Conservation (phyloP, 2,113 vertebrate genomes). For the Hippocampus guttulatus region DNA sequence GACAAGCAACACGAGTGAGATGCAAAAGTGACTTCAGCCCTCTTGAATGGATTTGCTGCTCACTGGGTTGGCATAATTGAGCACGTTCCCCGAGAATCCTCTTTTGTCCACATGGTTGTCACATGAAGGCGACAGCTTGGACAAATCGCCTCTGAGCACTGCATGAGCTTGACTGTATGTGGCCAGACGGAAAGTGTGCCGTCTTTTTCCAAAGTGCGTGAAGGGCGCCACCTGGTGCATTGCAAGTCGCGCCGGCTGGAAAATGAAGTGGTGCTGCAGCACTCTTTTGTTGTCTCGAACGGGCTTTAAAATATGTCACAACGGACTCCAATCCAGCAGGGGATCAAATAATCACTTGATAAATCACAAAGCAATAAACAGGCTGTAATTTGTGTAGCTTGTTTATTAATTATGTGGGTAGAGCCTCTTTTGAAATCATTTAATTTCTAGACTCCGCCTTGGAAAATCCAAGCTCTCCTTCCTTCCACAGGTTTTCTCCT, state of each 20-base stretch:
- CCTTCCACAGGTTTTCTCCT: background rate
- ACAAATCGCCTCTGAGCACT: slow-evolving; percentile 31
- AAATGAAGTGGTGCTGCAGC: slow-evolving; percentile 36
- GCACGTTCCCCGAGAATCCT: slow-evolving; percentile 3
- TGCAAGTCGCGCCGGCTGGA: background rate
- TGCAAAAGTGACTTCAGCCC: too few relatives aligned
- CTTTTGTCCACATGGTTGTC: slow-evolving; percentile 13
- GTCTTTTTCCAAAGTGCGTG: slow-evolving; percentile 4
- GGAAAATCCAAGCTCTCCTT: background rate
- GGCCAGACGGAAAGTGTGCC: slow-evolving; percentile 23
- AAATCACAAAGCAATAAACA: background rate
- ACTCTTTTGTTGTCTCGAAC: slow-evolving; percentile 44
- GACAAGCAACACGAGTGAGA: too few relatives aligned
- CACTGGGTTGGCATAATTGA: slow-evolving; percentile 19
- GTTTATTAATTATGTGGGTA: background rate
- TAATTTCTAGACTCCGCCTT: too few relatives aligned
- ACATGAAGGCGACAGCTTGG: slow-evolving; percentile 28
- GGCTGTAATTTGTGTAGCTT: background rate
- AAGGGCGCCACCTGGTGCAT: slow-evolving; percentile 36
- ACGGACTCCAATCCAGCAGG: too few relatives aligned
- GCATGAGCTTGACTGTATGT: slow-evolving; percentile 18
- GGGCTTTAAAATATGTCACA: background rate
- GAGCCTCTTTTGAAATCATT: background rate
- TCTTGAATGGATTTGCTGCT: slow-evolving; percentile 8
- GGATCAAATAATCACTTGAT: background rate